Base-by-base conservation (phyloP, 2,113 vertebrate genomes). In the Ailuropoda melanoleuca region DNA sequence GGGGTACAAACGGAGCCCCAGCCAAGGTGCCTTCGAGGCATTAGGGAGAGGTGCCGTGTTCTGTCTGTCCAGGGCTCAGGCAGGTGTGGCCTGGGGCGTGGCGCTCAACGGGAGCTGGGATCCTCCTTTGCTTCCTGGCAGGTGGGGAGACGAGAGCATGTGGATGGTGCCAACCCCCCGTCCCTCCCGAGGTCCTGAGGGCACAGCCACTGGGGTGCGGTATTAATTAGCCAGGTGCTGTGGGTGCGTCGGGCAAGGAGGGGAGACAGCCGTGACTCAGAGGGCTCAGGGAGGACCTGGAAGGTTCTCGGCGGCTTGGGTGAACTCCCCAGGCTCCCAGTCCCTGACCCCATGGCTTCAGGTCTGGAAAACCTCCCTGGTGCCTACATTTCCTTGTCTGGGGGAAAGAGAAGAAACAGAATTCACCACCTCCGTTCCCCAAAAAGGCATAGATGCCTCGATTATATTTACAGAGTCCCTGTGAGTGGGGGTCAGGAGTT, bases 221-320 rank as follows among this genome's bases (percentile, higher is more conserved):
- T 29, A 12, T 34, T 39, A 31, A 80, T 34, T 8, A 34, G 82
- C 50, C 92, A 88, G 77, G 39, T 55, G 48, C 85, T n/a, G 5
- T 0, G 11, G 58, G 50, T 4, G 6, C 6, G 24, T 24, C 72
- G 34, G 58, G 66, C 74, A 21, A n/a, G 50, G 64, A 72, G 14
- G 26, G 66, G 53, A 80, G 68, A 62, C 3, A 9, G 31, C 43
- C n/a, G 24, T 95, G 87, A 96, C 58, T 95, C 91, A 55, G 46
- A 77, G 53, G 58, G 26, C 11, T 60, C n/a, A 18, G 43, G 46
- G 46, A 81, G 48, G 78, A 53, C 68, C 6, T 17, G 31, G 74
- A 37, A 89, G 85, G 72, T n/a, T 92, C 77, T 68, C n/a, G 23
- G 50, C 46, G 26, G 24, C n/a, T 58, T 64, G 55, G 74, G 37